Percentiles rank a stretch among this genome's conserved stretches.
These are phyloP conservation scores for Patella caerulea DNA, from an alignment of 2,888 invertebrate genomes.

Conservation along the genomic window DNA sequence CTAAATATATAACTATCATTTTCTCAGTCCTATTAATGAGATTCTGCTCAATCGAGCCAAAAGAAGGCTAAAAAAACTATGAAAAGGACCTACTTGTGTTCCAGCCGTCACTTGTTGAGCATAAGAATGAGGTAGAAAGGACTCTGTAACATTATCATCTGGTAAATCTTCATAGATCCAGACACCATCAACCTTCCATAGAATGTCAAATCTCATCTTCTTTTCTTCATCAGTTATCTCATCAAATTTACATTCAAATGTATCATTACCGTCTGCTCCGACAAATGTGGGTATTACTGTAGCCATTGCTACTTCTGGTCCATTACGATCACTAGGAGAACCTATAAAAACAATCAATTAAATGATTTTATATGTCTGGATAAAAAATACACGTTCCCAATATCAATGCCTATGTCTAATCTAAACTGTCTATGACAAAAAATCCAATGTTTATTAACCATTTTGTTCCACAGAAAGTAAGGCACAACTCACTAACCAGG, in stretches of 20 bases:
- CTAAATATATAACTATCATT: no score
- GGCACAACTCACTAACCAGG: constrained; percentile 27
- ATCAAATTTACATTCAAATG: constrained; percentile 36
- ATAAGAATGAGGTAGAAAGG: constrained; percentile 21
- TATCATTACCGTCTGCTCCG: constrained; percentile 39
- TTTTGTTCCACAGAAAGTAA: no score
- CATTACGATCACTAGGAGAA: constrained; percentile 20
- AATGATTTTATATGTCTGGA: not conserved
- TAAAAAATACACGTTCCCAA: no score
- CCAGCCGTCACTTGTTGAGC: constrained; percentile 38
- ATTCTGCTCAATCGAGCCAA: no score
- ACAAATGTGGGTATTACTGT: constrained; percentile 32
- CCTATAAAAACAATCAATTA: constrained; percentile 11
- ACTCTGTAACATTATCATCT: constrained; percentile 16
- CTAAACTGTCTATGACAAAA: no score
- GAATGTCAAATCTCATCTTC: constrained; percentile 31
- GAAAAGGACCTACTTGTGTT: constrained; percentile 35
- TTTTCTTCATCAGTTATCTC: not conserved
- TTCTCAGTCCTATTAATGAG: no score
- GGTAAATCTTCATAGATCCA: constrained; percentile 30
- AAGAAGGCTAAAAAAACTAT: no score
- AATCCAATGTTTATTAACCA: no score
- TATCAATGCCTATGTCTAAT: no score
- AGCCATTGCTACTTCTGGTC: constrained; percentile 27
- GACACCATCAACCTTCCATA: constrained; percentile 44